A percentile compares a stretch with the other conserved stretches of the same genome.
Evolutionary conservation across 2,113 vertebrate genomes (phyloP).

Genomic region (Carassius gibelio): DNA sequence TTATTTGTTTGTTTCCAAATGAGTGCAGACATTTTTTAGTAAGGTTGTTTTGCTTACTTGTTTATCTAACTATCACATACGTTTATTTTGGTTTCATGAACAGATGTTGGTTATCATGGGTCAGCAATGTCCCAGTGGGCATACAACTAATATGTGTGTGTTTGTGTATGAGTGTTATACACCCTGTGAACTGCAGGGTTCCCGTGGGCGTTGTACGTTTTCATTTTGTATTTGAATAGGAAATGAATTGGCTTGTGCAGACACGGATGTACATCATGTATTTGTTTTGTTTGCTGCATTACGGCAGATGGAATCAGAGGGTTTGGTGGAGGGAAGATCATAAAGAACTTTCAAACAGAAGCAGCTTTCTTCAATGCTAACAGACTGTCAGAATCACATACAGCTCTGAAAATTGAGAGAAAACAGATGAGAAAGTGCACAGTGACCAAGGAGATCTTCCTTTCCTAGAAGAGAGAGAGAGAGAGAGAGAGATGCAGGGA

Average conservation of each 20-base stretch:
- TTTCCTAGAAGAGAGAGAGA: neutral
- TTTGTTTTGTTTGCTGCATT: conserved; percentile 20
- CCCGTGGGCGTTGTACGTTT: conserved; percentile 67
- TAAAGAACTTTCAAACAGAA: conserved; percentile 25
- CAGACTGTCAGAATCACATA: neutral
- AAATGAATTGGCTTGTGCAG: conserved; percentile 32
- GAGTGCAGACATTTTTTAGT: neutral
- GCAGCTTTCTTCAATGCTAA: neutral
- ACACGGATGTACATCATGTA: conserved; percentile 29
- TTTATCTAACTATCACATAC: conserved; percentile 3
- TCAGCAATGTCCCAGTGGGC: conserved; percentile 20
- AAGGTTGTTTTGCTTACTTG: neutral
- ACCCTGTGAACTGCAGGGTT: conserved; percentile 59
- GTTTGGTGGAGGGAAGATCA: conserved; percentile 13
- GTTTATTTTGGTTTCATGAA: neutral
- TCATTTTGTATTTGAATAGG: conserved; percentile 52
- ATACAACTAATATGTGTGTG: conserved; percentile 18
- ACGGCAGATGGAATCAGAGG: conserved; percentile 15
- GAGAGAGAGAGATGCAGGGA: neutral
- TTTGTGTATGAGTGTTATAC: conserved; percentile 4
- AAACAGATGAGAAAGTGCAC: neutral
- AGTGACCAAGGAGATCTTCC: neutral
- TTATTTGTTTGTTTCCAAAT: neutral
- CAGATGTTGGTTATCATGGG: conserved; percentile 18
- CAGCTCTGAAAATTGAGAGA: neutral